phyloP scores from a whole-genome alignment of 2,888 invertebrate genomes.

The Tyria jacobaeae region DNA sequence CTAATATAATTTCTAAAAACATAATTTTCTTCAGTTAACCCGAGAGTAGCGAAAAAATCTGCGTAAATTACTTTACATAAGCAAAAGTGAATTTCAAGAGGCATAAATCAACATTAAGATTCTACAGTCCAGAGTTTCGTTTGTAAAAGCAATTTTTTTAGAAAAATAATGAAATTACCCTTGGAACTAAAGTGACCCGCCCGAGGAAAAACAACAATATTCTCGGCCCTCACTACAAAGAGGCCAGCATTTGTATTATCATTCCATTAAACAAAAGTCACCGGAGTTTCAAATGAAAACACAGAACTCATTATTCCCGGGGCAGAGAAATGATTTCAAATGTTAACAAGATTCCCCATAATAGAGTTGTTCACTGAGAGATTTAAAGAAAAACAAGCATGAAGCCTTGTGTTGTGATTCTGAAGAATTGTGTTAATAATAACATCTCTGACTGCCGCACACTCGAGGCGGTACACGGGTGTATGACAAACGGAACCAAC shows the following conservation, averaged over 20 bases:
- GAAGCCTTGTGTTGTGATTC: conserved; percentile 63
- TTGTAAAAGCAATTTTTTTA: conserved; percentile 72
- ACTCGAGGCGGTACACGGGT: conserved; percentile 45
- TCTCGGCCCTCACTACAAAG: conserved; percentile 81
- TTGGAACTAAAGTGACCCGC: conserved; percentile 83
- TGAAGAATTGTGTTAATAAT: conserved; percentile 69
- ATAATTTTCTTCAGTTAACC: conserved; percentile 39
- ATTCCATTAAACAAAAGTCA: conserved; percentile 87
- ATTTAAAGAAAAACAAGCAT: conserved; percentile 85
- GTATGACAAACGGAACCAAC: conserved; percentile 44
- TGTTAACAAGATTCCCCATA: conserved; percentile 85
- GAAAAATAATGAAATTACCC: conserved; percentile 80
- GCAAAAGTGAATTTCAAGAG: conserved; percentile 65
- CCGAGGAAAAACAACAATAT: conserved; percentile 82
- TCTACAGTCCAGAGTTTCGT: conserved; percentile 70
- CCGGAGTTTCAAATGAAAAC: conserved; percentile 85
- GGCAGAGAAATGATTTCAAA: conserved; percentile 85
- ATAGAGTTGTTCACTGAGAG: conserved; percentile 83
- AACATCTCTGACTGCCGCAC: conserved; percentile 42
- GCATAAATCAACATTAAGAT: conserved; percentile 73
- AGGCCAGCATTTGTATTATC: conserved; percentile 84
- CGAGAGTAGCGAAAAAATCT: conserved; percentile 50
- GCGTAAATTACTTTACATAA: conserved; percentile 62
- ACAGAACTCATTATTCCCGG: conserved; percentile 84
- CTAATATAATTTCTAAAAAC: conserved; percentile 37